Conservation (phyloP, 2,888 invertebrate genomes). For the Boloria euphrosyne region DNA sequence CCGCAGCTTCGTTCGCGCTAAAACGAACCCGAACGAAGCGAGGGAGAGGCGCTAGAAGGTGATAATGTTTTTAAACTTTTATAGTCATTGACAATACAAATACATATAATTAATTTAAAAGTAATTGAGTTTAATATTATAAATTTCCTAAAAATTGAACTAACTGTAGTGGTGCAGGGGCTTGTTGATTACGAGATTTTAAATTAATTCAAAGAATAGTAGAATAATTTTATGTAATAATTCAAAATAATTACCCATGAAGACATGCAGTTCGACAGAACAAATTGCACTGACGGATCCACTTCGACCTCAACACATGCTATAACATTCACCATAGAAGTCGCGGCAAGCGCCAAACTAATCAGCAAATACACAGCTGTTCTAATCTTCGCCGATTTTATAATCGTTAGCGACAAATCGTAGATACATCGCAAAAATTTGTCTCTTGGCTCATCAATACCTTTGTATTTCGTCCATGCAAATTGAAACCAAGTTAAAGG, state of each 20-base stretch:
- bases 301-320: conserved; percentile 61
- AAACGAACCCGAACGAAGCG: too few relatives aligned
- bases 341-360: conserved; percentile 83
- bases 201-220: too few relatives aligned
- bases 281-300: conserved; percentile 50
- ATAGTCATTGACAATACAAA: not conserved
- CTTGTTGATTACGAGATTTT: too few relatives aligned
- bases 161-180: too few relatives aligned
- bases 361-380: conserved; percentile 86
- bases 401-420: conserved; percentile 83
- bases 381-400: conserved; percentile 84
- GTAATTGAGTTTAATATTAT: too few relatives aligned
- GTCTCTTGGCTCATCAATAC: conserved; percentile 81
- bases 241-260: conserved; percentile 71
- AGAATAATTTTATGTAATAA: conserved; percentile 8
- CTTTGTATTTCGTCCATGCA: conserved; percentile 81
- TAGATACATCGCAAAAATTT: conserved; percentile 81
- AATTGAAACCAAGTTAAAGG: conserved; percentile 90
- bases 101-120: not conserved
- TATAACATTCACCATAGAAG: conserved; percentile 86
- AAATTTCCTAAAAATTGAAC: too few relatives aligned
- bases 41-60: too few relatives aligned
- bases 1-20: too few relatives aligned
- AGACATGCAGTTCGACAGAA: conserved; percentile 73
- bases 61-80: too few relatives aligned